Evolutionary conservation across 2,888 invertebrate species (phyloP).

Genomic region (Endotricha flammealis): DNA sequence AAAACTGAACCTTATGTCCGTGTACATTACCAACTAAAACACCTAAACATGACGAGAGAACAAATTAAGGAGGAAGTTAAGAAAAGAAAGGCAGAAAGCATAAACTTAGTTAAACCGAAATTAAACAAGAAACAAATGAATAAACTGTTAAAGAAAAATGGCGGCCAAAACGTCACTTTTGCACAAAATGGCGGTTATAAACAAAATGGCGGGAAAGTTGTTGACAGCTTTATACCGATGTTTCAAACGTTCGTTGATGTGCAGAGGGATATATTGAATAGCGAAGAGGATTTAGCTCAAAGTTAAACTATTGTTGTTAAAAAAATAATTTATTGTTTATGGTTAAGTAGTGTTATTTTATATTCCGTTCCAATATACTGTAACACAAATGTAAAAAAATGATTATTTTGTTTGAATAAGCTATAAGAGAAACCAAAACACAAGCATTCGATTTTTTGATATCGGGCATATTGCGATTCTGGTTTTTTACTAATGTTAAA

Average conservation of each 20-base stretch:
- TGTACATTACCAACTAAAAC: slow-evolving; percentile 40
- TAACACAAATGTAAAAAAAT: too few species aligned
- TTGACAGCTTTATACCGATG: slow-evolving; percentile 17
- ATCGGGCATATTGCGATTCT: too few species aligned
- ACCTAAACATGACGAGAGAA: slow-evolving; percentile 41
- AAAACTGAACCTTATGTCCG: slow-evolving; percentile 45
- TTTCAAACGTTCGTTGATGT: slow-evolving; percentile 28
- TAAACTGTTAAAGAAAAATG: not conserved
- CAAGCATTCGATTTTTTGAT: too few species aligned
- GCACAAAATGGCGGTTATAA: too few species aligned
- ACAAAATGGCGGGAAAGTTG: not conserved
- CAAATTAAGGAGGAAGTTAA: slow-evolving; percentile 33
- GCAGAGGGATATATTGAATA: slow-evolving; percentile 8
- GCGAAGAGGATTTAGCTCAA: not conserved
- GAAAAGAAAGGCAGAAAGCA: slow-evolving; percentile 18
- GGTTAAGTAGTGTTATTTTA: too few species aligned
- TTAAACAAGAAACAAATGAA: not conserved
- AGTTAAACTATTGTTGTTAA: not conserved
- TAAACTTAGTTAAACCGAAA: slow-evolving; percentile 13
- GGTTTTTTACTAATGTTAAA: too few species aligned
- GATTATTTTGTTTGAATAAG: too few species aligned
- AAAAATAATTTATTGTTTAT: not conserved
- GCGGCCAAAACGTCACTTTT: not conserved
- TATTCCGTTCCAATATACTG: too few species aligned
- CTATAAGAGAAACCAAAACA: too few species aligned